Conservation (phyloP, 2,888 invertebrate genomes). For the Coremacera marginata region DNA sequence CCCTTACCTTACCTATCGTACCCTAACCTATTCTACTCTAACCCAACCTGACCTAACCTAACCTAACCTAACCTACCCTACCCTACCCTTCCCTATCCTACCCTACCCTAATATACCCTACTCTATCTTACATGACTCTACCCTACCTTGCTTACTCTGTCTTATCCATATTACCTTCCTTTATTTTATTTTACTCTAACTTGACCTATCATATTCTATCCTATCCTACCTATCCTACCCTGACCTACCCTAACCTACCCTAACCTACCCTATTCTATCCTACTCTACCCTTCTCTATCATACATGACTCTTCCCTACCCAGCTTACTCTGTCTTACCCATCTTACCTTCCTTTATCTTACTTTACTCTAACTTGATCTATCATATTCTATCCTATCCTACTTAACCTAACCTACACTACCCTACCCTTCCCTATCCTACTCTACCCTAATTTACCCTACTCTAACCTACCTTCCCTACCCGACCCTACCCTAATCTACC, state of each 20-base stretch:
- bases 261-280: background rate
- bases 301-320: too few species aligned
- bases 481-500: too few species aligned
- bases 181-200: too few species aligned
- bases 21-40: too few species aligned
- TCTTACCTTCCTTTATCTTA: background rate
- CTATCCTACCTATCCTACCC: background rate
- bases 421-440: too few species aligned
- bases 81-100: background rate
- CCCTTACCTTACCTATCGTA: too few species aligned
- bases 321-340: background rate
- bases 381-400: background rate
- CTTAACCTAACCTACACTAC: too few species aligned
- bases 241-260: background rate
- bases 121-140: background rate
- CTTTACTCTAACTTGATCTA: background rate
- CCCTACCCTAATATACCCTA: background rate
- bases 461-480: too few species aligned
- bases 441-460: too few species aligned
- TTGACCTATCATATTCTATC: too few species aligned
- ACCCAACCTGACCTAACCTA: background rate
- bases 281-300: background rate
- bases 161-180: too few species aligned
- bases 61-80: background rate
- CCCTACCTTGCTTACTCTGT: background rate